phyloP scores from a whole-genome alignment of 2,113 vertebrate genomes.

The Galeopterus variegatus region DNA sequence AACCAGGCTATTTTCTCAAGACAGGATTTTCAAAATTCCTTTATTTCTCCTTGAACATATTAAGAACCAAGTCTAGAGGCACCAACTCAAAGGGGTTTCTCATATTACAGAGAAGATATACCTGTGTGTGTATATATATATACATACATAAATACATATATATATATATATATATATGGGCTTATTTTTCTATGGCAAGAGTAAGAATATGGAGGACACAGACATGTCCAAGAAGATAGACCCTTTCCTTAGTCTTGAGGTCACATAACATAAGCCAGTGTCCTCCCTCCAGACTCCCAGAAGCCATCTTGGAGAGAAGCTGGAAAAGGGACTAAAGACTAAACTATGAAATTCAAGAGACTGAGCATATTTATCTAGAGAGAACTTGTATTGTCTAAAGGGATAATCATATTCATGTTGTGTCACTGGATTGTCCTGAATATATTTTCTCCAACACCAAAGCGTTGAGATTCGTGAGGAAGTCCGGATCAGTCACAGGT shows the following conservation, averaged over 20 bases:
- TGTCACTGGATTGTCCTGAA: not conserved
- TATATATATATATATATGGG: not conserved
- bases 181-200: not conserved
- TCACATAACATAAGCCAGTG: not conserved
- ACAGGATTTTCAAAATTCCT: not conserved
- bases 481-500: not conserved
- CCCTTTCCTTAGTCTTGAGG: not conserved
- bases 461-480: not conserved
- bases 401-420: not conserved
- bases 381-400: not conserved
- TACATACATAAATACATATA: not conserved
- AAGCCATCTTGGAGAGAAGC: not conserved
- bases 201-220: not conserved
- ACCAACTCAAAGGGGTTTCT: not conserved
- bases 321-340: not conserved
- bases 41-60: not conserved
- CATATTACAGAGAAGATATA: not conserved
- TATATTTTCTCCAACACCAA: not conserved
- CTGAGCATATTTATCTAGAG: not conserved
- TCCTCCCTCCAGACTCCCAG: not conserved
- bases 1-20: conserved; percentile 17
- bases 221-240: not conserved
- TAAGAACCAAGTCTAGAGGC: not conserved
- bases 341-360: not conserved
- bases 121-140: too few relatives aligned